These are phyloP conservation scores for Dromaius novaehollandiae DNA, from an alignment of 2,113 vertebrate genomes.

Conservation along the genomic window DNA sequence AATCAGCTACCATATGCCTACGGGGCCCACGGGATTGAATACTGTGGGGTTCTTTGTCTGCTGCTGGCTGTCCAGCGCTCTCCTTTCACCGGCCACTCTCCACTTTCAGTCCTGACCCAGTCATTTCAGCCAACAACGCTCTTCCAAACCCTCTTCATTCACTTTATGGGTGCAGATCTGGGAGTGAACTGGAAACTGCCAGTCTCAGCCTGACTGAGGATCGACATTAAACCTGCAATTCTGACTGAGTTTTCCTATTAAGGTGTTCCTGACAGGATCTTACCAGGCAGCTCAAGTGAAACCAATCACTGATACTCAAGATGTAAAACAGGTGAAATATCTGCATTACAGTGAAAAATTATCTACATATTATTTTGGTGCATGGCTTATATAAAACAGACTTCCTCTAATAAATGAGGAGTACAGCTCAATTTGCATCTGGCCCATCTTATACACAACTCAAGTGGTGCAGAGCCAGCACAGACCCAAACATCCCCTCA, in stretches of 20 bases:
- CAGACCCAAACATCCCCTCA: neutral
- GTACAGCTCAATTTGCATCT: neutral
- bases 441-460: neutral
- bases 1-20: neutral
- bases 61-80: neutral
- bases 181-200: neutral
- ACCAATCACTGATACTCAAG: neutral
- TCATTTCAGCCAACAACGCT: neutral
- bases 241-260: neutral
- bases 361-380: neutral
- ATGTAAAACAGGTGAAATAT: neutral
- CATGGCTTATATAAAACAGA: neutral
- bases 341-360: neutral
- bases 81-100: neutral
- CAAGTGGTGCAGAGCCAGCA: neutral
- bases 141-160: neutral
- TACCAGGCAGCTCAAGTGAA: neutral
- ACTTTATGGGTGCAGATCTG: neutral
- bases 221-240: neutral
- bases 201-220: neutral
- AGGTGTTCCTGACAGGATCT: neutral
- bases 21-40: accelerated
- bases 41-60: accelerated
- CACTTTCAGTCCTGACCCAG: neutral
- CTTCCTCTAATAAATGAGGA: neutral